Percentiles rank a stretch among this genome's conserved stretches.
Conservation (phyloP, 2,797 vertebrate genomes). For the Neostethus bicornis region DNA sequence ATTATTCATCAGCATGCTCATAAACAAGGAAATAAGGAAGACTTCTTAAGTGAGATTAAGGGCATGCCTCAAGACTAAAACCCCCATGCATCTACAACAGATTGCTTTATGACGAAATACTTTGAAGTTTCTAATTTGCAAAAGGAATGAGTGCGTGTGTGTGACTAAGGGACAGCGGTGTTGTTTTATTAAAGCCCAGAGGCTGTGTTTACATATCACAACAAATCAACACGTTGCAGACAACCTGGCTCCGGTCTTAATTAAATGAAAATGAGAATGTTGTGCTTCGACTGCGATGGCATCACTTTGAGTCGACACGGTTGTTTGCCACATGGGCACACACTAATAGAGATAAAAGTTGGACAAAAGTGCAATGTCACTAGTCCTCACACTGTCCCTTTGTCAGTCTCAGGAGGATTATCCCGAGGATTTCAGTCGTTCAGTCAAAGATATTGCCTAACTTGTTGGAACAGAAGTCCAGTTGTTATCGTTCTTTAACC, state of each 20-base stretch:
- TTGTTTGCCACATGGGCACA: constrained; percentile 29
- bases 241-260: constrained; percentile 58
- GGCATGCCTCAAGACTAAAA: constrained; percentile 42
- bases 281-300: constrained; percentile 44
- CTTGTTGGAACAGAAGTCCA: constrained; percentile 8
- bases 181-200: constrained; percentile 35
- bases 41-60: constrained; percentile 62
- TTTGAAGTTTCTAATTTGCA: constrained; percentile 64
- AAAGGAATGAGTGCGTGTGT: constrained; percentile 8
- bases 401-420: constrained; percentile 1
- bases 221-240: constrained; percentile 63
- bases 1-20: constrained; percentile 70
- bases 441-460: not conserved
- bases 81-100: constrained; percentile 27
- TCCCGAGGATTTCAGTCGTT: not conserved
- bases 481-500: not conserved
- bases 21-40: constrained; percentile 61
- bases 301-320: constrained; percentile 28
- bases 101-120: constrained; percentile 45
- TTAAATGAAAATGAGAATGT: constrained; percentile 64
- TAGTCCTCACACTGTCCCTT: constrained; percentile 35
- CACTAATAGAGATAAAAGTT: constrained; percentile 38
- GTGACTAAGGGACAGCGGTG: not conserved
- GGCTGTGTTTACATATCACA: constrained; percentile 56
- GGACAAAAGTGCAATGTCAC: constrained; percentile 28